Base-by-base conservation (phyloP, 1,140 invertebrate genomes). In the Micrasema minimum region DNA sequence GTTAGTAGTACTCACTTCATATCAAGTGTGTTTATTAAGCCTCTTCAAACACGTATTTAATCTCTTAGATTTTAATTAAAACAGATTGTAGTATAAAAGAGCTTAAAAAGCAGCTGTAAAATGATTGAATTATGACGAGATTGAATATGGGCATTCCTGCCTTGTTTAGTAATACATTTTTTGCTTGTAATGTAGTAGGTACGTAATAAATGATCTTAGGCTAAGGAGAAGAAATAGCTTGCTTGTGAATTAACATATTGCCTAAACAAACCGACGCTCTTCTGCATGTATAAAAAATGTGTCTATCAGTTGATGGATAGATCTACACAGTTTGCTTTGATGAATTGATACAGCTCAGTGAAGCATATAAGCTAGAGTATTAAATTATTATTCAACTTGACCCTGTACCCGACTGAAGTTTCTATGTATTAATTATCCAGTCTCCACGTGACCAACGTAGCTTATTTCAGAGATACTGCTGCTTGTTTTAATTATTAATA, bases 241-340 rank as follows among this genome's bases (percentile, higher is more conserved):
- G 59, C 5, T 41, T 10, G 59, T 46, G 59, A 64, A 64, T 64
- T 64, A 64, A 64, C 59, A 64, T 64, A 64, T 64, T 64, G 43
- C 59, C 59, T 64, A 64, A 46, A 64, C 59, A 64, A 64, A 64
- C 59, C 43, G 38, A 64, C 41, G 59, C 59, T 64, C 41, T 31
- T 64, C 45, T 20, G 31, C 23, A 20, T 46, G 20, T 14, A 46
- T 22, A 64, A 64, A 64, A 64, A 64, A 46, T 64, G 26, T 46
- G 59, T 64, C 59, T 64, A 64, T 64, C 22, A 41, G 38, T 37
- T 64, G 59, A 64, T 64, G 59, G 43, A 64, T 64, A 35, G 59
- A 46, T 64, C 41, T 64, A 46, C 59, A 46, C 59, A 26, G 59
- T 45, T 64, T 46, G 38, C 16, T 64, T 26, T 64, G 59, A 64